phyloP scores from a whole-genome alignment of 2,113 vertebrate genomes.

The Rhadina sibilatrix region DNA sequence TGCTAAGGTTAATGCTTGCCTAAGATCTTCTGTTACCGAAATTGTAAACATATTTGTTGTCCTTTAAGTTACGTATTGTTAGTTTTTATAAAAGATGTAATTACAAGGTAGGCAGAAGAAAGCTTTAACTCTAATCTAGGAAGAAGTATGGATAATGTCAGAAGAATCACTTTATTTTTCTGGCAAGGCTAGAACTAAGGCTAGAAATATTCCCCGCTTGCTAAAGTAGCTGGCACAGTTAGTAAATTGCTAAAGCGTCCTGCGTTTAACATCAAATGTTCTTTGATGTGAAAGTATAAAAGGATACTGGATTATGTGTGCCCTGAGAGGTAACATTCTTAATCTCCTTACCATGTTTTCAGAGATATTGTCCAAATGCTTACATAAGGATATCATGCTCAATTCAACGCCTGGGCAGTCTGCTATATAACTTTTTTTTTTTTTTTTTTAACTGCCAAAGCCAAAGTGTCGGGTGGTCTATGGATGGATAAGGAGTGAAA shows the following conservation, averaged over 20 bases:
- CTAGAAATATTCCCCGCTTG: background rate
- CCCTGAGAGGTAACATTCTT: background rate
- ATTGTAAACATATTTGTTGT: fast-evolving
- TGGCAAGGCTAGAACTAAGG: background rate
- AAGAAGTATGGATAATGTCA: background rate
- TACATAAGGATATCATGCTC: background rate
- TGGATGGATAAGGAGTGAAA: constrained; percentile 25
- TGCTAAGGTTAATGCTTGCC: background rate
- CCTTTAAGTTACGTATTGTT: background rate
- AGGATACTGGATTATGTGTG: constrained; percentile 15
- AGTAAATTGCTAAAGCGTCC: background rate
- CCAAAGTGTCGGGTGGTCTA: background rate
- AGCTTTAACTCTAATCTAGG: background rate
- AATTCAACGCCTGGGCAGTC: background rate
- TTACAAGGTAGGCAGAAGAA: background rate
- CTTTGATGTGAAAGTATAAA: constrained; percentile 17
- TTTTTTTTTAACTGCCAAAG: background rate
- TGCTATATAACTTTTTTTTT: background rate
- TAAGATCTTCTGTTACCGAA: fast-evolving
- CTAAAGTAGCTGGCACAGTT: background rate
- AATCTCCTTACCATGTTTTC: constrained; percentile 45
- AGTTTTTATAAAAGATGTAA: background rate
- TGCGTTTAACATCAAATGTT: background rate
- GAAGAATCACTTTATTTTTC: background rate
- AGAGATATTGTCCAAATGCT: background rate